A percentile compares a stretch with the other conserved stretches of the same genome.
These are phyloP conservation scores for Octonoba sinensis DNA, from an alignment of 2,888 invertebrate genomes.

Conservation along the genomic window DNA sequence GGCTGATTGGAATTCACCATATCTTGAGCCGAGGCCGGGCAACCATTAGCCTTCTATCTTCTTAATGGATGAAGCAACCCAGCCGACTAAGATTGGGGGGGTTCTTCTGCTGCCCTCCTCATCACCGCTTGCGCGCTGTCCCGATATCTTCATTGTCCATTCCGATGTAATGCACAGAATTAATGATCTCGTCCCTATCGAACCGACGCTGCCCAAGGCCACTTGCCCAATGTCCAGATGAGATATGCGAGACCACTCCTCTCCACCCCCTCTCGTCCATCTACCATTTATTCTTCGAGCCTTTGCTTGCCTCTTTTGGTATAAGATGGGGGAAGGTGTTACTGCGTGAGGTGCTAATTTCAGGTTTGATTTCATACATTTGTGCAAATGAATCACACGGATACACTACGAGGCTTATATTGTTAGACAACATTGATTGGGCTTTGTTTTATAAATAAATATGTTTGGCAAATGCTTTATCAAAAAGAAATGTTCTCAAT, in stretches of 20 bases:
- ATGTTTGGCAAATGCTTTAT: no score
- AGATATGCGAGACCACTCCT: conserved; percentile 30
- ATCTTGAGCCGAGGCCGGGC: conserved; percentile 30
- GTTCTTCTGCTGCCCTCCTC: background rate
- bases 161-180: conserved; percentile 65
- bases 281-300: conserved; percentile 43
- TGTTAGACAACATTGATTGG: no score
- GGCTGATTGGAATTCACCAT: conserved; percentile 63
- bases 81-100: conserved; percentile 31
- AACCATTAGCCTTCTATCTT: conserved; percentile 64
- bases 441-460: no score
- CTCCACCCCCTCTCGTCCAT: background rate
- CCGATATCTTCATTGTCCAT: conserved; percentile 65
- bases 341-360: conserved; percentile 24
- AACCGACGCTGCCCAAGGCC: conserved; percentile 44
- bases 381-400: no score
- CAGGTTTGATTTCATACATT: conserved; percentile 29
- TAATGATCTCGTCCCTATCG: conserved; percentile 56
- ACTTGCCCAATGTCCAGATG: conserved; percentile 58
- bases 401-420: no score
- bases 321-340: conserved; percentile 16
- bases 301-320: conserved; percentile 30
- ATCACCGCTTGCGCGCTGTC: conserved; percentile 8
- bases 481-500: no score
- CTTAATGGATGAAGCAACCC: conserved; percentile 56